Base-by-base conservation (phyloP, 2,797 vertebrate species). In the Myripristis murdjan region DNA sequence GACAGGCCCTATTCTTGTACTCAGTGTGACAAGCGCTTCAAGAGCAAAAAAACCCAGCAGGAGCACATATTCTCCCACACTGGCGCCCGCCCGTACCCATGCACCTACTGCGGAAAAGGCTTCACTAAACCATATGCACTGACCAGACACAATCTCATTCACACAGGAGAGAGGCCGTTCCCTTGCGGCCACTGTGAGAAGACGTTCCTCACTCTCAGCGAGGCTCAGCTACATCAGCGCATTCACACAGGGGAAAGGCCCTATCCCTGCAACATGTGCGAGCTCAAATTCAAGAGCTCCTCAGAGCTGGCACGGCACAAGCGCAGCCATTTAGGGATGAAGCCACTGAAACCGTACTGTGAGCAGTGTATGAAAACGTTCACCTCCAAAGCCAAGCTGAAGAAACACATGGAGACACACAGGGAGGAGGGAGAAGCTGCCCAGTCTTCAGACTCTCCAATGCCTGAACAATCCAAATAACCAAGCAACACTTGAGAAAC, bases 91-190 rank as follows among this genome's bases (percentile, higher is more conserved):
- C 96, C 95, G 0, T 96, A 95, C 61, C 92, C 94, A 0, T 97
- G 96, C 78, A 73, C 76, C 10, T 92, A 93, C 82, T 97, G 96
- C 0, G 93, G 93, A 51, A 97, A 96, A 79, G 92, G 95, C 82
- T 97, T 97, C 85, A 94, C 95, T 79, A 96, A 96, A 71, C 94
- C 95, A 0, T 96, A 96, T 28, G 95, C 96, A 0, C 88, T 98
- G 26, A 95, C 92, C 78, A 90, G 96, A 22, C 97, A 98, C 92
- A 93, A 96, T 49, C 93, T 96, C 70, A 96, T 96, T 2, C 96
- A 98, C 92, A 96, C 95, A 0, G 96, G 96, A 0, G 96, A 97
- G 85, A 83, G 95, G 47, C 96, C 95, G 0, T 97, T 95, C 75
- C 87, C 94, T 16, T 97, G 96, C 41, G 83, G 89, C 0, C 93